Conservation (phyloP, 2,113 vertebrate genomes). For the Callipepla squamata region DNA sequence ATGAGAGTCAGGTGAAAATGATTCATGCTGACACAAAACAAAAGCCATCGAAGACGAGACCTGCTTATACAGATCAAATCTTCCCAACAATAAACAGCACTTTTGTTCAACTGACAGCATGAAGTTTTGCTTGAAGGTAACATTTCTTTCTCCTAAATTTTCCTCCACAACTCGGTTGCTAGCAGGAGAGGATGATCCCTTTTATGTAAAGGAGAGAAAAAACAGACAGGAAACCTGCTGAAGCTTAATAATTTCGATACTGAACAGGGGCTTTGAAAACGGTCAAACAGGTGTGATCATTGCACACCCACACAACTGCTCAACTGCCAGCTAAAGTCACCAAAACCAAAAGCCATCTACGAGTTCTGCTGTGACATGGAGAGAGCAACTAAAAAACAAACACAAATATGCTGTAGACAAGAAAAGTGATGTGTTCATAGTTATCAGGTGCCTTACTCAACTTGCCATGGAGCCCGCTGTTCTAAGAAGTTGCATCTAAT, state of each 20-base stretch:
- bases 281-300: not conserved
- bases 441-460: not conserved
- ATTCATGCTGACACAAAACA: not conserved
- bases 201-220: not conserved
- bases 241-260: not conserved
- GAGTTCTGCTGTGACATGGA: not conserved
- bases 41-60: not conserved
- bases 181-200: not conserved
- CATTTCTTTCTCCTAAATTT: not conserved
- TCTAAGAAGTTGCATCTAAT: not conserved
- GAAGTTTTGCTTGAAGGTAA: not conserved
- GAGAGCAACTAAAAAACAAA: not conserved
- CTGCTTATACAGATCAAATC: not conserved
- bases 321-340: not conserved
- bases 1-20: not conserved
- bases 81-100: not conserved
- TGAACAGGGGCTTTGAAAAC: not conserved
- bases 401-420: not conserved
- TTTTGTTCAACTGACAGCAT: not conserved
- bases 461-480: not conserved
- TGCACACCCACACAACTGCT: not conserved
- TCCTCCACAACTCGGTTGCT: not conserved
- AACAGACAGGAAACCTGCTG: not conserved
- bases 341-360: not conserved
- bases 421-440: not conserved